phyloP scores from a whole-genome alignment of 1,140 invertebrate genomes.

The Drosophila oshimai region DNA sequence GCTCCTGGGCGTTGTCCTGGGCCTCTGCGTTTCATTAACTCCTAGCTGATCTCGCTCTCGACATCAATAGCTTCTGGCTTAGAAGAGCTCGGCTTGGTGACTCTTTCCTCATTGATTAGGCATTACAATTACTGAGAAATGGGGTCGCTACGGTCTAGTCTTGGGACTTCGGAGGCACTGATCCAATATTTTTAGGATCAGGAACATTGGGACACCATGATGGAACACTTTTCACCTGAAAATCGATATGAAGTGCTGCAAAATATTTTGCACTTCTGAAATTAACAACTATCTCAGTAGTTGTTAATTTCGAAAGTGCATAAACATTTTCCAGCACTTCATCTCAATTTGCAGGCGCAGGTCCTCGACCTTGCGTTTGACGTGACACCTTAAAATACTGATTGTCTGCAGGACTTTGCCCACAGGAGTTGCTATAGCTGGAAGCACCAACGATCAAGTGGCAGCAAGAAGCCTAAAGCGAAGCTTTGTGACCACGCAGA shows the following conservation, averaged over 20 bases:
- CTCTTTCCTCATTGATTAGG: not conserved
- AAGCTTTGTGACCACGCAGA: not conserved
- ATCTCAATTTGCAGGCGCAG: constrained; percentile 17
- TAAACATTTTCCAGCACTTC: constrained; percentile 8
- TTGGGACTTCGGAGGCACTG: not conserved
- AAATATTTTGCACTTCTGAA: constrained; percentile 14
- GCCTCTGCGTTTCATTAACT: not conserved
- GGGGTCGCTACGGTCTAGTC: constrained; percentile 1
- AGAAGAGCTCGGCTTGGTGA: no score
- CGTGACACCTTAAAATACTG: constrained; percentile 27
- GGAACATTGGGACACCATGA: constrained; percentile 3
- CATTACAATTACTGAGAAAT: constrained; percentile 3
- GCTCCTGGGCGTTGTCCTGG: no score
- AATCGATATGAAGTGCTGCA: constrained; percentile 19
- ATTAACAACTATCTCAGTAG: not conserved
- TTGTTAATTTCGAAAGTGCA: constrained; percentile 18
- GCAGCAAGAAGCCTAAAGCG: not conserved
- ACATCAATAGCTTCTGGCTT: constrained; percentile 5
- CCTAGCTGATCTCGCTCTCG: constrained; percentile 13
- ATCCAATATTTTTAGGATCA: not conserved
- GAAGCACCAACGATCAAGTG: not conserved
- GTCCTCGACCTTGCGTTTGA: not conserved
- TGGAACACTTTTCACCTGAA: not conserved
- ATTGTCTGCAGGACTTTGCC: constrained; percentile 29
- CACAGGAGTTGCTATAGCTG: not conserved